Conservation (phyloP, 1,140 invertebrate species). For the Drosophila busckii region DNA sequence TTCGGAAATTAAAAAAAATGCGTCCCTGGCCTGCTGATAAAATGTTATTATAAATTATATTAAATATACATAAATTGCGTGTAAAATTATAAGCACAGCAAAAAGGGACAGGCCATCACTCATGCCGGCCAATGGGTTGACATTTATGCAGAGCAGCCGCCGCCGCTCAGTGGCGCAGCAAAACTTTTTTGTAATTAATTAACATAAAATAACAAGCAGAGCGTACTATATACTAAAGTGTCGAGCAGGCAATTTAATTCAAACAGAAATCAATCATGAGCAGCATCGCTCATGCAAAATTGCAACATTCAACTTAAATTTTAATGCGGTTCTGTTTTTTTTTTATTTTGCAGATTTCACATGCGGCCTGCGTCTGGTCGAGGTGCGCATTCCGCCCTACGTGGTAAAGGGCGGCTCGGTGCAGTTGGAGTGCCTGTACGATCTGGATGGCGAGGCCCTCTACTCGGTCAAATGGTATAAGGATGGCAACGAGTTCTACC, state of each 20-base stretch:
- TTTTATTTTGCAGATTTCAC: conserved; percentile 67
- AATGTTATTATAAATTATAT: conserved; percentile 72
- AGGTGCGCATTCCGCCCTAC: conserved; percentile 84
- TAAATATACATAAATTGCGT: conserved; percentile 57
- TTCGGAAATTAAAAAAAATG: conserved; percentile 50
- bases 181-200: conserved; percentile 75
- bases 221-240: background rate
- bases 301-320: conserved; percentile 25
- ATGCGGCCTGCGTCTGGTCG: conserved; percentile 81
- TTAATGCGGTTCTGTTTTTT: conserved; percentile 7
- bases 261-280: conserved; percentile 67
- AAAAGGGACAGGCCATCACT: conserved; percentile 46
- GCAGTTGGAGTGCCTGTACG: conserved; percentile 83
- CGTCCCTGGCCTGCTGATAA: conserved; percentile 28
- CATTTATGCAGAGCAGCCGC: conserved; percentile 40
- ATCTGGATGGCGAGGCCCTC: conserved; percentile 84
- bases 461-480: conserved; percentile 92
- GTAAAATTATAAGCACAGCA: conserved; percentile 24
- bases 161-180: background rate
- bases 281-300: conserved; percentile 41
- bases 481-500: conserved; percentile 88
- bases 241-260: conserved; percentile 41
- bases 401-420: conserved; percentile 83
- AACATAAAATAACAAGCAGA: conserved; percentile 42
- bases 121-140: conserved; percentile 46